Base-by-base conservation (phyloP, 2,113 vertebrate species). In the Rousettus leschenaultii region DNA sequence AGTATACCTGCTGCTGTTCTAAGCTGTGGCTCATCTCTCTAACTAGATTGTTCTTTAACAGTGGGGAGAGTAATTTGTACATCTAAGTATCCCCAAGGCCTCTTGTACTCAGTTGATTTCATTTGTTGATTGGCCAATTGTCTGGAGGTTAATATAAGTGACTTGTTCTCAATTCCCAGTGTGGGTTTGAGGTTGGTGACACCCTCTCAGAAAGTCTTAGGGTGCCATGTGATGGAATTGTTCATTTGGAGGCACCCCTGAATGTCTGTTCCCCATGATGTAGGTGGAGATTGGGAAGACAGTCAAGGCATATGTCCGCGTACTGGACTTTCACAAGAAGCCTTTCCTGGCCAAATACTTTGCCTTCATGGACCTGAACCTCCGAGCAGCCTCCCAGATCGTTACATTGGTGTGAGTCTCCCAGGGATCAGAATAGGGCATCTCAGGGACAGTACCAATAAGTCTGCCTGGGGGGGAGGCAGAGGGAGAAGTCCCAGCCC, bases 281-380 rank as follows among this genome's bases (percentile, higher is more conserved):
- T 97, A 99, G 99, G 99, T 99, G 97, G 99, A 99, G 99, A 99
- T 99, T 43, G 99, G 99, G 24, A 99, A 99, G 98, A 98, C 98
- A 1, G 99, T 99, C 77, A 99, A 97, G 95, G 99, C 99, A 5
- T 99, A 99, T 13, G 99, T 99, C 91, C 98, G 99, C 15, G 99
- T 99, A 79, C 96, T 99, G 98, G 99, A 99, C 98, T 98, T 98
- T 48, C 98, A 99, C 55, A 99, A 99, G 98, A 99, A 99, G 97
- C 99, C 99, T n/a, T 99, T 99, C 97, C 98, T 98, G 59, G 98
- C 99, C 53, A 99, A 99, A 96, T 99, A 99, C 97, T 99, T 99
- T 68, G 21, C 97, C 12, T 98, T 99, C 89, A 99, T 99, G 99
- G 98, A 99, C 88, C 98, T 99, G 59, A 99, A 99, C 92, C 98